Conservation (phyloP, 2,888 invertebrate genomes). For the Anticlea derivata region DNA sequence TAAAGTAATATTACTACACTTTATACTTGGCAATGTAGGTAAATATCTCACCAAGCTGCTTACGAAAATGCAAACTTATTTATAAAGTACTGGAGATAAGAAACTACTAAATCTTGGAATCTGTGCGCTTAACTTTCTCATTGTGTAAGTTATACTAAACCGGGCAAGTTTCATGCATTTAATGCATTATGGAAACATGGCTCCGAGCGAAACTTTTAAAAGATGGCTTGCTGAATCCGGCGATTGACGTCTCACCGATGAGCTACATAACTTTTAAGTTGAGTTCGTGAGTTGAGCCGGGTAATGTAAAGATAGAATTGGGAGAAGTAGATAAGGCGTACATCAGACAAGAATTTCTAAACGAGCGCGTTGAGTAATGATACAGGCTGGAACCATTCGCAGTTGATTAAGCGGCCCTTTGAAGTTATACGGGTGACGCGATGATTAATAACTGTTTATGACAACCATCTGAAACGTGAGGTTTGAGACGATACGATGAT, state of each 20-base stretch:
- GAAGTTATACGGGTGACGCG: slow-evolving; percentile 66
- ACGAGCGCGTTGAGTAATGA: slow-evolving; percentile 69
- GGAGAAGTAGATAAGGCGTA: slow-evolving; percentile 52
- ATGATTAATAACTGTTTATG: slow-evolving; percentile 77
- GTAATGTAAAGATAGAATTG: slow-evolving; percentile 32
- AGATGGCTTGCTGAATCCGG: slow-evolving; percentile 41
- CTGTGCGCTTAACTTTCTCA: slow-evolving; percentile 34
- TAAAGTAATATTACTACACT: not conserved
- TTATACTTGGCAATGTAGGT: slow-evolving; percentile 4
- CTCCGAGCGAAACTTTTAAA: slow-evolving; percentile 42
- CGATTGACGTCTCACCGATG: slow-evolving; percentile 46
- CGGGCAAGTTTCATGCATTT: slow-evolving; percentile 36
- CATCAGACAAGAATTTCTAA: slow-evolving; percentile 68
- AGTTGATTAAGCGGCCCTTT: slow-evolving; percentile 77
- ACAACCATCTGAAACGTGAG: slow-evolving; percentile 62
- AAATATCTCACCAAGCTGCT: slow-evolving; percentile 18
- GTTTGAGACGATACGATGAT: slow-evolving; percentile 46
- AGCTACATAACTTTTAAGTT: slow-evolving; percentile 39
- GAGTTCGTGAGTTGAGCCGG: slow-evolving; percentile 29
- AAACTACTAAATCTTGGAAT: slow-evolving; percentile 28
- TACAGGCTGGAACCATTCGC: slow-evolving; percentile 66
- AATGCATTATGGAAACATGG: slow-evolving; percentile 47
- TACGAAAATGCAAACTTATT: slow-evolving; percentile 23
- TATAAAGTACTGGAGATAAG: slow-evolving; percentile 24
- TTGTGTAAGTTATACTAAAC: slow-evolving; percentile 37